phyloP scores from a whole-genome alignment of 2,888 invertebrate genomes.

The Drosophila greeni region DNA sequence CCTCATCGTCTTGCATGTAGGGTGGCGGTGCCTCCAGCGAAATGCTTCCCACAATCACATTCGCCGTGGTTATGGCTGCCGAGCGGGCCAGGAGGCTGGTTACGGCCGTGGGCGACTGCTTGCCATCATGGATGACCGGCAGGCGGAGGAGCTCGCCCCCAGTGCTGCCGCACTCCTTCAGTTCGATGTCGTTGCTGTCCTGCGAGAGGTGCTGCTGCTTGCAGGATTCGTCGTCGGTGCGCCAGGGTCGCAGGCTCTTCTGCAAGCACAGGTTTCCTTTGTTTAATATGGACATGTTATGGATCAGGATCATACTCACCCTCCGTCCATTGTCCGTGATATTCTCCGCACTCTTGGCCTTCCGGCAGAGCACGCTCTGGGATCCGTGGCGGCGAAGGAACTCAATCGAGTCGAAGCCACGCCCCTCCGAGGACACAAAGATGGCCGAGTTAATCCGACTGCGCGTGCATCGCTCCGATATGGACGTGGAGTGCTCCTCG shows the following conservation, averaged over 20 bases:
- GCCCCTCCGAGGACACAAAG: conserved; percentile 87
- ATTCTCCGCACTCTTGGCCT: conserved; percentile 87
- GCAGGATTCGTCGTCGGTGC: conserved; percentile 73
- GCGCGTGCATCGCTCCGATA: conserved; percentile 82
- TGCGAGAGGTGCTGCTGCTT: conserved; percentile 59
- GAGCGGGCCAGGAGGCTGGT: conserved; percentile 68
- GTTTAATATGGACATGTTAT: not conserved
- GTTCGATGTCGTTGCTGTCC: conserved; percentile 65
- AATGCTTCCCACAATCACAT: conserved; percentile 77
- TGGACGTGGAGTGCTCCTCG: conserved; percentile 83
- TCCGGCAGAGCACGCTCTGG: conserved; percentile 88
- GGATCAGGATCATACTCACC: conserved; percentile 52
- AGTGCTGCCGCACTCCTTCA: conserved; percentile 59
- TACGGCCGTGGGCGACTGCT: conserved; percentile 55
- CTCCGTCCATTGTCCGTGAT: conserved; percentile 80
- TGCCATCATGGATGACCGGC: conserved; percentile 59
- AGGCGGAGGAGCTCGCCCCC: conserved; percentile 65
- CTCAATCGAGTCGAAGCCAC: conserved; percentile 88
- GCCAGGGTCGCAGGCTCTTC: conserved; percentile 78
- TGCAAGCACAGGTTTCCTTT: conserved; percentile 35
- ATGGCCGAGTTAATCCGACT: conserved; percentile 92
- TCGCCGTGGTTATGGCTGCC: conserved; percentile 75
- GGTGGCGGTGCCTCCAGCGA: conserved; percentile 78
- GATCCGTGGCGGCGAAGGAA: conserved; percentile 89
- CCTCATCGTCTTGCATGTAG: conserved; percentile 74